Base-by-base conservation (phyloP, 2,888 invertebrate species). In the Parelbella ahira region DNA sequence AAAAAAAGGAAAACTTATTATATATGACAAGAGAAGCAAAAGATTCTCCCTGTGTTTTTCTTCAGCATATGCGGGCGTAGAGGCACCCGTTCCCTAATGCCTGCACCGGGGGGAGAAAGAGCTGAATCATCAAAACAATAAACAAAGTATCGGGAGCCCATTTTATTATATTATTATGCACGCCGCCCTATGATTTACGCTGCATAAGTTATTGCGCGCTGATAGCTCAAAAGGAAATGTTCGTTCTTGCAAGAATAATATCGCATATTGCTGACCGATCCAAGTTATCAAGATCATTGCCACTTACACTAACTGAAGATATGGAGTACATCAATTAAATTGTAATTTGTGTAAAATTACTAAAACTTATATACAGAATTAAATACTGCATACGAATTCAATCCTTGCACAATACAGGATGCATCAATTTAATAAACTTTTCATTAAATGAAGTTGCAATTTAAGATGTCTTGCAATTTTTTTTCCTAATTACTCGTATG, bases 101-200 rank as follows among this genome's bases (percentile, higher is more conserved):
- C 55, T 58, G 50, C 53, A 44, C 10, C 36, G 47, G 50, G 82
- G 15, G 86, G 83, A 67, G 63, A 72, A 76, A 68, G 49, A 48
- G 88, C 84, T 64, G 72, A 84, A 72, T 88, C 88, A 88, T 88
- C 88, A 88, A 87, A 88, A 88, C 87, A 88, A 88, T 88, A 88
- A 88, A 88, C 88, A 88, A 86, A 87, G 84, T 86, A 86, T 86
- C 84, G 71, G 68, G 61, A 63, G 69, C 79, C 82, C 66, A 80
- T 84, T 83, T 81, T 80, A 80, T 84, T 79, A 79, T 82, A 69
- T 81, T 83, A 84, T 84, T 84, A 86, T 86, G 82, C 86, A 82
- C 70, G 67, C 67, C 63, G 68, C 74, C 75, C 75, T 79, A 84
- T 87, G 84, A 84, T 84, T 86, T 86, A 84, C 80, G 79, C 73